Conservation (phyloP, 2,797 vertebrate genomes). For the Sciurus carolinensis region DNA sequence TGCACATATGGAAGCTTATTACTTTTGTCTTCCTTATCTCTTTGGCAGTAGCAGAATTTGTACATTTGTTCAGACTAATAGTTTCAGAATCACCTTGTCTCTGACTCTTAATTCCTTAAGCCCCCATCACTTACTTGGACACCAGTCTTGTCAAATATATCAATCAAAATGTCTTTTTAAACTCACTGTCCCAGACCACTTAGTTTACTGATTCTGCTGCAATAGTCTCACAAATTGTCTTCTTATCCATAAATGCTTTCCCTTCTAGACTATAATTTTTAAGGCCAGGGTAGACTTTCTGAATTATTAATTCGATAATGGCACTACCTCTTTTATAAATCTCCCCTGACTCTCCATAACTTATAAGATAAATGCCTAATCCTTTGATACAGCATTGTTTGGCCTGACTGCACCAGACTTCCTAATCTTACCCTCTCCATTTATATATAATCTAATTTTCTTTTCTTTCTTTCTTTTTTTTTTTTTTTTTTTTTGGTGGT, state of each 20-base stretch:
- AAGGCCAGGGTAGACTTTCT: neutral
- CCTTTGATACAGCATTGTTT: neutral
- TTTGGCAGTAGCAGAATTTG: neutral
- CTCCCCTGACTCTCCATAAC: neutral
- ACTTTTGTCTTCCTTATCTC: neutral
- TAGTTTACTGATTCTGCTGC: neutral
- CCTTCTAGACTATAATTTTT: neutral
- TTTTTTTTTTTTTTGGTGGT: no score
- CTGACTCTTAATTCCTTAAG: constrained; percentile 1
- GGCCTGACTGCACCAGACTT: neutral
- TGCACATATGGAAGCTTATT: neutral
- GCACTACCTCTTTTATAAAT: neutral
- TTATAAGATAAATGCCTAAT: neutral
- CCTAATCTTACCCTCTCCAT: neutral
- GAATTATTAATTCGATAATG: constrained; percentile 27
- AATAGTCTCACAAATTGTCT: neutral
- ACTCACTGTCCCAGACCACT: neutral
- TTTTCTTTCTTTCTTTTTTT: no score
- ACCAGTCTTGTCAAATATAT: neutral
- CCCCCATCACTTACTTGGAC: neutral
- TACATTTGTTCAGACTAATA: neutral
- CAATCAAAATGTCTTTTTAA: neutral
- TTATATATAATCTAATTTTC: neutral
- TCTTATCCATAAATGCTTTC: neutral
- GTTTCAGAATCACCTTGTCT: neutral